Base-by-base conservation (phyloP, 2,797 vertebrate genomes). In the Periparus ater region DNA sequence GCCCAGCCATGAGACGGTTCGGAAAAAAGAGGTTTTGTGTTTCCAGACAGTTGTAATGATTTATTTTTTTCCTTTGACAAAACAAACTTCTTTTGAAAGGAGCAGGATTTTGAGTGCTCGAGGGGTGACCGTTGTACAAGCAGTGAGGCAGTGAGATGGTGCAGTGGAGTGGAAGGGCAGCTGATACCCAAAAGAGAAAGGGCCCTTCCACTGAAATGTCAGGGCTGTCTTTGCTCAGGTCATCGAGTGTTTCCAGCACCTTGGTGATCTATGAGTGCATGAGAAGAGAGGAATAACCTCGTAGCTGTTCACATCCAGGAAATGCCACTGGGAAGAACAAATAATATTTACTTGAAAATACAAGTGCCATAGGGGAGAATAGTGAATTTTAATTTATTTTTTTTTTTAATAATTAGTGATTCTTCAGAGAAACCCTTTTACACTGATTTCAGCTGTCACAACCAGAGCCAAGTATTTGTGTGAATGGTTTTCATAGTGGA, bases 191-290 rank as follows among this genome's bases (percentile, higher is more conserved):
- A 57, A 67, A 94, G 44, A 17, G 61, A 65, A 92, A 90, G 42
- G 71, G 66, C 54, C 58, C 40, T 80, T 62, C 16, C 36, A 42
- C 57, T 73, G 60, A 97, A 98, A 97, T 98, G 95, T 95, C 97
- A 97, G 7, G 10, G 40, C 84, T 87, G 63, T 74, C 94, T 96
- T 95, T 95, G 71, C 95, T 94, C 83, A 91, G 91, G 89, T 85
- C 89, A 90, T 23, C 90, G 96, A 77, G 71, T 89, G 86, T 97
- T 95, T 91, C 75, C 66, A 91, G 86, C 54, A 85, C 73, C 85
- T 75, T 60, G 68, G n/a, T 96, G 88, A 94, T 89, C 72, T 48
- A 34, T 87, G 91, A 96, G 45, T 51, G 55, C 90, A 66, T 55
- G 88, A 95, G 89, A 74, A 78, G 45, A 91, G 77, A 93, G 87